phyloP scores from a whole-genome alignment of 1,140 invertebrate genomes.

The Aphelinus certus region DNA sequence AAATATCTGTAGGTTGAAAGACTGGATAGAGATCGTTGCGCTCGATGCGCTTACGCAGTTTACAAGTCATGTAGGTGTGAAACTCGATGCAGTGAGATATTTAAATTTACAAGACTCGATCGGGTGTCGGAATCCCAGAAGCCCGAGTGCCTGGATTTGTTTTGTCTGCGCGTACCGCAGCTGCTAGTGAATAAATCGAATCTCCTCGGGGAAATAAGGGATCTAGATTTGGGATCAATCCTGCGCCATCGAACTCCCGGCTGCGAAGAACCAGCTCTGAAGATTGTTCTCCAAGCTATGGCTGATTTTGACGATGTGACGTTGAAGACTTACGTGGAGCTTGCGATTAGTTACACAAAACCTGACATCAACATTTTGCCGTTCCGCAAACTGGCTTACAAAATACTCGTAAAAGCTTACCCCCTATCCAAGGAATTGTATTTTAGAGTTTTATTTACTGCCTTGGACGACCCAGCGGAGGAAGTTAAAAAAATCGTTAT shows the following conservation, averaged over 20 bases:
- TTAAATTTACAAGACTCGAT: not conserved
- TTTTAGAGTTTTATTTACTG: constrained; percentile 56
- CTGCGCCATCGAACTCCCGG: not conserved
- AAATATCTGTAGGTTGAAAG: too few species aligned
- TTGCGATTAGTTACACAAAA: not conserved
- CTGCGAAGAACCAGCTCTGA: not conserved
- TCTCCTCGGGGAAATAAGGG: not conserved
- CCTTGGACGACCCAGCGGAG: constrained; percentile 61
- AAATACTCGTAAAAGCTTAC: not conserved
- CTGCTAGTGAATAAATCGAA: not conserved
- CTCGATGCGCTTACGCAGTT: not conserved
- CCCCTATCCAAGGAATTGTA: not conserved
- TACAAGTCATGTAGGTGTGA: not conserved
- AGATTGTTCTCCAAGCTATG: not conserved
- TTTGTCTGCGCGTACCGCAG: not conserved
- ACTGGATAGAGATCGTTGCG: not conserved
- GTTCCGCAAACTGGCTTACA: not conserved
- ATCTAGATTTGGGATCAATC: not conserved
- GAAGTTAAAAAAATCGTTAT: constrained; percentile 60
- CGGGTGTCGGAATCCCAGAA: not conserved
- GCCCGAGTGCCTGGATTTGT: not conserved
- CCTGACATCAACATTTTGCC: not conserved
- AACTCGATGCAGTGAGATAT: not conserved
- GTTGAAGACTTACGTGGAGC: not conserved
- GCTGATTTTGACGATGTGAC: not conserved